Base-by-base conservation (phyloP, 92 coral and sea anemone genomes). In the Umimayanthus kanabou region DNA sequence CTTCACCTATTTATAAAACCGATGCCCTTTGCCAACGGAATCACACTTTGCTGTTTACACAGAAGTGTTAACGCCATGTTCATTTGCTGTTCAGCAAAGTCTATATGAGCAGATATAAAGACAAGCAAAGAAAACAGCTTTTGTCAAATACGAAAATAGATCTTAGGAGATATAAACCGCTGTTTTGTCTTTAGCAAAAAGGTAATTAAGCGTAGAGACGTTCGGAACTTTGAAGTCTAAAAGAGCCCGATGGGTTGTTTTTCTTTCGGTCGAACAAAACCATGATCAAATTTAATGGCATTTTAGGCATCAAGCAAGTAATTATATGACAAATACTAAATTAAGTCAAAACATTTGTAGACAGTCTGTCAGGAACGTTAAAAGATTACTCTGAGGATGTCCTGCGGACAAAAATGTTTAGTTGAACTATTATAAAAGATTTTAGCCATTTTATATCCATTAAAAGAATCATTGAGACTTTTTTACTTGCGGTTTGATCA, bases 201-300 rank as follows among this genome's bases (percentile, higher is more conserved):
- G 23, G 47, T 16, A 37, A 75, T 37, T 39, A 42, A 20, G 14
- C 69, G 39, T 5, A 18, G 45, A 39, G 25, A 75, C 10, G 9
- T 18, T 75, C 49, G 79, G 79, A 75, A 39, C 50, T 33, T 75
- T 39, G 79, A 75, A 75, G 45, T 75, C 50, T 39, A 75, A 75
- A 75, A n/a, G 79, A 37, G 25, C 25, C 40, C 79, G 40, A 40
- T 75, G 9, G 40, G 18, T 75, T 75, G 42, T 73, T 43, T 75
- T 75, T 39, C 6, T 37, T 75, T 39, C 42, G 23, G 26, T 39
- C 30, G 79, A 43, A 39, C 79, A 75, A 39, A 61, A 61, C 25
- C n/a, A 40, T 75, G 49, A 53, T 40, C 8, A 43, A 75, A 39
- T 75, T 71, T 75, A 75, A 75, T 75, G 13, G 47, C 42, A 39